Conservation (phyloP, 2,797 vertebrate genomes). For the Hylomyscus alleni region DNA sequence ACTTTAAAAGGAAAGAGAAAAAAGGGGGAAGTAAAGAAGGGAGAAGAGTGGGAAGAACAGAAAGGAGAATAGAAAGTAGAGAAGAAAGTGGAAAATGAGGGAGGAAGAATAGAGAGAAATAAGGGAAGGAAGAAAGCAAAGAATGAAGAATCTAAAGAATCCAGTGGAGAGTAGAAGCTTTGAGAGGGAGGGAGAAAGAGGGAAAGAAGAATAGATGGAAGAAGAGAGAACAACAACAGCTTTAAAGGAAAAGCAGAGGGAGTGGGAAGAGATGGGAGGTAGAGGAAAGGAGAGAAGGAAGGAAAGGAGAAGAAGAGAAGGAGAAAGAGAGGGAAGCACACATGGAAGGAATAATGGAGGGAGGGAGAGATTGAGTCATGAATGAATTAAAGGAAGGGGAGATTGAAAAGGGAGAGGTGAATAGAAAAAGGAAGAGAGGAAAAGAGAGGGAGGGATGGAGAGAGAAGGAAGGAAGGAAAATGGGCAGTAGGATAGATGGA, state of each 20-base stretch:
- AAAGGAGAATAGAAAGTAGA: background rate
- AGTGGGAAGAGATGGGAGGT: background rate
- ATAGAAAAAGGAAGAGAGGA: background rate
- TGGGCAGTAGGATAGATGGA: no score
- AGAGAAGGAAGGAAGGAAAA: background rate
- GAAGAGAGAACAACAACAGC: background rate
- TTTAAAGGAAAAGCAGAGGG: background rate
- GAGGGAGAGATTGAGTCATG: no score
- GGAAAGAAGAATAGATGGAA: background rate
- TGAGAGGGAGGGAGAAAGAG: background rate
- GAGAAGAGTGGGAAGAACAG: background rate
- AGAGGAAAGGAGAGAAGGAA: no score
- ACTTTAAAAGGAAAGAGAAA: background rate
- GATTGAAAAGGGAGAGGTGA: background rate
- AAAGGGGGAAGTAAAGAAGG: background rate
- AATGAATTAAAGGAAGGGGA: background rate
- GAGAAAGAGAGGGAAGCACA: no score
- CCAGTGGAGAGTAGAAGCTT: background rate
- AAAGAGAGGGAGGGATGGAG: background rate
- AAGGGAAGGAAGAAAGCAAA: background rate
- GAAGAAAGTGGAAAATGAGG: background rate
- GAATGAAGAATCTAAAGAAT: background rate
- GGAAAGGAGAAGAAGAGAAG: background rate
- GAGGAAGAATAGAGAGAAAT: background rate
- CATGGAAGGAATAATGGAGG: background rate